Conservation (phyloP, 2,797 vertebrate species). For the Cheirogaleus major region DNA sequence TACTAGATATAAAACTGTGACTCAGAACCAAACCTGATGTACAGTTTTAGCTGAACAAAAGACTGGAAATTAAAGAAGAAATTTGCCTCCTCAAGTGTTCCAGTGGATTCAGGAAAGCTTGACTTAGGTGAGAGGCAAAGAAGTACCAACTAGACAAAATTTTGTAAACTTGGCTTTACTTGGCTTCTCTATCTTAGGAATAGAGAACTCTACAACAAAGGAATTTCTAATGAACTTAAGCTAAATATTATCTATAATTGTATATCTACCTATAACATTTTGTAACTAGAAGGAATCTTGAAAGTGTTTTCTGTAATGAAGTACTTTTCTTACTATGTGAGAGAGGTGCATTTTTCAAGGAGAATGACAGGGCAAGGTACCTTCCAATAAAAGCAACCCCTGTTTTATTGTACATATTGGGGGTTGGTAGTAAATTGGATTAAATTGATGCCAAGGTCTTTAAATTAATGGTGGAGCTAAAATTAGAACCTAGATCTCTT, state of each 20-base stretch:
- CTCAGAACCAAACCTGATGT: not conserved
- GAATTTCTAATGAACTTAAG: slow-evolving; percentile 12
- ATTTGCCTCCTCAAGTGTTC: not conserved
- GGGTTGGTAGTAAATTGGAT: not conserved
- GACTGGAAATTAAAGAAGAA: not conserved
- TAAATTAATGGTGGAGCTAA: not conserved
- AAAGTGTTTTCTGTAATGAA: not conserved
- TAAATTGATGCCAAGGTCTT: not conserved
- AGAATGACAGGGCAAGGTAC: not conserved
- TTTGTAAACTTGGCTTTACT: not conserved
- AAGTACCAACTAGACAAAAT: not conserved
- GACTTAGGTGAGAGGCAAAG: not conserved
- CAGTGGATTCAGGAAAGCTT: not conserved
- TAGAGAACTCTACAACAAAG: slow-evolving; percentile 8
- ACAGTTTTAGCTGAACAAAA: not conserved
- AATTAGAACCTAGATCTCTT: not conserved
- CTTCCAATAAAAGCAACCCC: not conserved
- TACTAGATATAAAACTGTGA: not conserved
- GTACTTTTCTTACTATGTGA: not conserved
- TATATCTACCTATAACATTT: not conserved
- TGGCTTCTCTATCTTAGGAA: too few species aligned
- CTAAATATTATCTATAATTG: not conserved
- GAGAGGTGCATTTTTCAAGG: not conserved
- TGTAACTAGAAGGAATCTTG: not conserved
- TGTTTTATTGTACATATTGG: not conserved